phyloP scores from a whole-genome alignment of 2,888 invertebrate genomes.

The Odontocerum albicorne region DNA sequence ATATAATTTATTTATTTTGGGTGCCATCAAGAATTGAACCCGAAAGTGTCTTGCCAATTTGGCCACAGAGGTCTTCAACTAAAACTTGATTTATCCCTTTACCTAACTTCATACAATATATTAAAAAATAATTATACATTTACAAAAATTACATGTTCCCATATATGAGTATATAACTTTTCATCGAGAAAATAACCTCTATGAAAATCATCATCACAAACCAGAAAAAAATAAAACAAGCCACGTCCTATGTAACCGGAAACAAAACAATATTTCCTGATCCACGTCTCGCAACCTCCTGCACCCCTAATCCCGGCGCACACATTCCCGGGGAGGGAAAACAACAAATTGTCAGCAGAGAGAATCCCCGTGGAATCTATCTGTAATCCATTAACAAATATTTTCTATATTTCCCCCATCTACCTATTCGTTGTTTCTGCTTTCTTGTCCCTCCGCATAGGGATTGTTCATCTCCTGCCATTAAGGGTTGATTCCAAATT shows the following conservation, averaged over 20 bases:
- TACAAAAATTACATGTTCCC: too few species aligned
- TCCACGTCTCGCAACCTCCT: conserved; percentile 10
- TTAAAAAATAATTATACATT: too few species aligned
- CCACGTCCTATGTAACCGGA: background rate
- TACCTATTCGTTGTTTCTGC: conserved; percentile 5
- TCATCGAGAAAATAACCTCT: too few species aligned
- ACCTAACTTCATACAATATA: too few species aligned
- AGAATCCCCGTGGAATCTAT: conserved; percentile 35
- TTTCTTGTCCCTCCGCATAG: conserved; percentile 21
- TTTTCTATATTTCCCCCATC: conserved; percentile 30
- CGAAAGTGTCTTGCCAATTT: too few species aligned
- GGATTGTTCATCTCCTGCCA: background rate
- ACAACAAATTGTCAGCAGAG: conserved; percentile 32
- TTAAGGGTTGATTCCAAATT: background rate
- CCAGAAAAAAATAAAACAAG: background rate
- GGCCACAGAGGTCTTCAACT: too few species aligned
- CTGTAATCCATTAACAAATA: conserved; percentile 38
- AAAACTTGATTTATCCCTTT: too few species aligned
- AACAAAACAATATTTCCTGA: conserved; percentile 5
- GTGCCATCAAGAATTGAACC: too few species aligned
- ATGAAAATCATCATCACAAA: background rate
- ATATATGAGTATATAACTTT: too few species aligned
- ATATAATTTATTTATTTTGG: too few species aligned
- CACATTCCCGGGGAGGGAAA: conserved; percentile 23
- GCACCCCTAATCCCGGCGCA: conserved; percentile 23